Base-by-base conservation (phyloP, 35 echinoderm and acorn worm genomes). In the Strongylocentrotus purpuratus region DNA sequence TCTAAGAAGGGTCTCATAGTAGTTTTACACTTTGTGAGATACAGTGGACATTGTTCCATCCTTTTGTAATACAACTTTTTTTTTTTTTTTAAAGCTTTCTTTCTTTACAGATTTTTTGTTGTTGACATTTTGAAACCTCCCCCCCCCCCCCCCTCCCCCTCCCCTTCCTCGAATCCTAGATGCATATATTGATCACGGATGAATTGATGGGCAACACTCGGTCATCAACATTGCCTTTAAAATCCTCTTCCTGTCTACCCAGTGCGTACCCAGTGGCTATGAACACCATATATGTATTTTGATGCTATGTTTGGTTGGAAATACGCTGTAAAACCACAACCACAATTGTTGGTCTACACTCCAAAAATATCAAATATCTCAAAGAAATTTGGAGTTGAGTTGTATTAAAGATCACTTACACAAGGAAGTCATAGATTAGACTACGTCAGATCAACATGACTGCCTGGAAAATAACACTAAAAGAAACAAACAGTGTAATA, bases 321-420 rank as follows among this genome's bases (percentile, higher is more conserved):
- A 78, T 78, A 78, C 65, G 18, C 65, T 78, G 65, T n/a, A 78
- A 78, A 78, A 78, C 65, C 65, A n/a, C 65, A 78, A 78, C 65
- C 20, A 70, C 61, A 20, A 70, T 70, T 70, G 20, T 78, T 28
- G 65, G 65, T 78, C 65, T 28, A 78, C n/a, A n/a, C 65, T 78
- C 65, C 65, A 78, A 78, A 78, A 78, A n/a, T 78, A 78, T 78
- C 20, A 78, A 78, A 78, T 78, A 78, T 28, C 22, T 7, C n/a
- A 78, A 28, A 28, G 65, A 17, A 78, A 78, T 78, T 2, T 78
- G 65, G 65, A 78, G 22, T n/a, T n/a, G 65, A 78, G 65, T 28
- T 78, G 65, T 78, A n/a, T 78, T 78, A 22, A 78, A 78, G 65
- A 28, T 78, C 65, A 28, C 65, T 78, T 28, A 78, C 65, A 78